These are phyloP conservation scores for Bombus soroeensis DNA, from an alignment of 1,140 invertebrate species.

Conservation along the genomic window DNA sequence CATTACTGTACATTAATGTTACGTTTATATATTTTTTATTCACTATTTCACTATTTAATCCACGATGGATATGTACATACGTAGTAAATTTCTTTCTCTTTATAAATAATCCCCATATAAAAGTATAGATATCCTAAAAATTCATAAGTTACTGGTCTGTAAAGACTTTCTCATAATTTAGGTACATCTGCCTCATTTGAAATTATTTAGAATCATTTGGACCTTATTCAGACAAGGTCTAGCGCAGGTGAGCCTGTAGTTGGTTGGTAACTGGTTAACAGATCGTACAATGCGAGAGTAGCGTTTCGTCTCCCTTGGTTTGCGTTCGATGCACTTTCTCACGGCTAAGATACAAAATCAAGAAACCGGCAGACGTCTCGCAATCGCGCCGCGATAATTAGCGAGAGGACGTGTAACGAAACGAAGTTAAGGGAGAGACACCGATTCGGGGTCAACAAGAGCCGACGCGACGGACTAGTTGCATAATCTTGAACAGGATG, in stretches of 20 bases:
- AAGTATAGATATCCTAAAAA: neutral
- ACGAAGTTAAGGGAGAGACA: conserved; percentile 33
- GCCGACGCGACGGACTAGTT: conserved; percentile 1
- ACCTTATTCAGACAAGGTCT: neutral
- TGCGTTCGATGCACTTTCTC: conserved; percentile 60
- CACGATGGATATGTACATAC: no score
- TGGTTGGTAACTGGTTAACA: conserved; percentile 37
- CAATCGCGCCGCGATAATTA: conserved; percentile 22
- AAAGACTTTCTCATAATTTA: neutral
- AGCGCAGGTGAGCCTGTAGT: neutral
- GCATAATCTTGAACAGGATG: conserved; percentile 19
- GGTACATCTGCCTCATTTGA: neutral
- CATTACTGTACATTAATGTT: no score
- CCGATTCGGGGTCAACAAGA: conserved; percentile 19
- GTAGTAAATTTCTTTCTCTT: neutral
- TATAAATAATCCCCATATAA: neutral
- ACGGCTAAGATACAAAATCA: conserved; percentile 19
- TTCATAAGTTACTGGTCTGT: neutral
- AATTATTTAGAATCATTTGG: neutral
- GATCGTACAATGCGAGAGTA: neutral
- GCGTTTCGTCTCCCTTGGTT: conserved; percentile 8
- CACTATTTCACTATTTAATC: no score
- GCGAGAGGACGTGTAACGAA: conserved; percentile 15
- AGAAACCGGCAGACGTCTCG: conserved; percentile 15
- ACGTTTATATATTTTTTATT: no score